Evolutionary conservation across 1,140 invertebrate species (phyloP), one percentile per base, ranked within the genome.

Genomic region (Euura saliciscinereae): DNA sequence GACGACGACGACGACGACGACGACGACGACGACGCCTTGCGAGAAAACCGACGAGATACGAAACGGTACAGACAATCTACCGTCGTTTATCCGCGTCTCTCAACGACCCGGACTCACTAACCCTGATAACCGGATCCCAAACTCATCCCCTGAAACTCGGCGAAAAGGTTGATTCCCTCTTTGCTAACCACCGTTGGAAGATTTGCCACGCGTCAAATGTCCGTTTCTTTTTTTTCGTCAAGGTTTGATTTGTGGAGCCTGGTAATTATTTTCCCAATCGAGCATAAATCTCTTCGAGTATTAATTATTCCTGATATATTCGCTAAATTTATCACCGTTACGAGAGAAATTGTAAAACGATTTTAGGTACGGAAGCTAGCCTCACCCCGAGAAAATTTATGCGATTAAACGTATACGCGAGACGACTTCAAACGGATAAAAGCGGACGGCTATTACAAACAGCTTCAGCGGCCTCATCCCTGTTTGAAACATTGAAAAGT

Each of bases 11-110:
- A 28, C 28, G 28, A 28, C 28, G 28, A 28, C 0, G 28, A 28
- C 28, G 28, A 28, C 28, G 28, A 28, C 28, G 28, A 28, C 28
- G 28, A 28, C 28, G 28, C 28, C 28, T 59, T 59, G 51, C 10
- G 51, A n/a, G 51, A 59, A 6, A 1, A 59, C 51, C 46, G 46
- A 4, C 10, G 51, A 59, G 10, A 59, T 59, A 59, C 51, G 51
- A 59, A 59, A 59, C 51, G 51, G 51, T 59, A 59, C 51, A 59
- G 51, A 59, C 4, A 59, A 59, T 59, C 51, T 59, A 59, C 8
- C 51, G 51, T 59, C 51, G 51, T 59, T 59, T 59, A 59, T 59
- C 51, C 51, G 51, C 51, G 51, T 59, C 4, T 59, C 51, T 59
- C 51, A 8, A n/a, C 51, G 13, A 8, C 51, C 51, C 51, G 8